Evolutionary conservation across 2,113 vertebrate genomes (phyloP), one percentile per base, ranked within the genome.

Genomic region (Scalopus aquaticus): DNA sequence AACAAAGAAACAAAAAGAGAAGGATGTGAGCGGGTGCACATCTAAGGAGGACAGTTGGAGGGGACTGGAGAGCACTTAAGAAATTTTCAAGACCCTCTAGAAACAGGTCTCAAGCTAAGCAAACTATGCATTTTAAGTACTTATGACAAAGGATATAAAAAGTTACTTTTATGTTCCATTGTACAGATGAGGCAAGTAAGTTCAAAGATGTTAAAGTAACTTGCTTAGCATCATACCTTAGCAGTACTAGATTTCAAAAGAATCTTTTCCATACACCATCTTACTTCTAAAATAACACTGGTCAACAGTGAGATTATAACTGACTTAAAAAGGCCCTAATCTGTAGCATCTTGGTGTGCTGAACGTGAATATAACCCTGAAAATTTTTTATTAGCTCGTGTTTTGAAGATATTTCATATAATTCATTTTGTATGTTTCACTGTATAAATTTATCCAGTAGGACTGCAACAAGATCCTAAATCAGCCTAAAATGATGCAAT

Each of bases 111-210:
- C 73, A 73, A 28, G 76, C 26, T 62, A 93, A 91, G 35, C 58
- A 96, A 37, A 80, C 44, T 35, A 69, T 24, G 22, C 2, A 76
- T 79, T 30, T 83, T 62, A 72, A 86, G 20, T 72, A 77, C 39
- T 69, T 54, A 70, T 28, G 35, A 81, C 3, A 64, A 93, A 56
- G 22, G 62, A 78, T 6, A 12, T 30, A 92, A 90, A 78, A 4
- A 87, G 76, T 74, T 65, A 79, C 30, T 78, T 79, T 69, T 95
- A 82, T 78, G 42, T 72, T 19, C n/a, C 37, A 56, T 49, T 87
- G 87, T 86, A 77, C 17, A 90, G 30, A 89, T 67, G 79, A 81
- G 39, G 51, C 62, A 82, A 89, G n/a, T 81, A 62, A 93, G 35
- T 22, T 69, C 81, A 90, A 94, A 82, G 49, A 94, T 30, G 62